These are phyloP conservation scores for Danio aesculapii DNA, from an alignment of 2,797 vertebrate genomes.

Conservation along the genomic window DNA sequence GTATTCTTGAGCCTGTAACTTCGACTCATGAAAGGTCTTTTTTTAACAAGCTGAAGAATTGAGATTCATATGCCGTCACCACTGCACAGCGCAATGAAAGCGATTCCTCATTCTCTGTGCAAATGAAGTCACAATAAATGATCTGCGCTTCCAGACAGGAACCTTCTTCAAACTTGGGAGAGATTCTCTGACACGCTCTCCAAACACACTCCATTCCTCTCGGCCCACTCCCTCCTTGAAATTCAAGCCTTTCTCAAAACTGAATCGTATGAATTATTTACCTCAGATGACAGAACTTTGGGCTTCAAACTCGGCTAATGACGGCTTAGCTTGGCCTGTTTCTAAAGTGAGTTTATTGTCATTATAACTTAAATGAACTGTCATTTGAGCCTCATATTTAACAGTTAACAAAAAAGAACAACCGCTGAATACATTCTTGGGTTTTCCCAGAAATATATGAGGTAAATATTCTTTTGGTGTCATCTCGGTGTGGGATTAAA, in stretches of 20 bases:
- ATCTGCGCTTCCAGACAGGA: constrained; percentile 43
- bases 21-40: constrained; percentile 21
- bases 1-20: constrained; percentile 13
- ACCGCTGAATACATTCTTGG: constrained; percentile 4
- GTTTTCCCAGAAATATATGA: constrained; percentile 6
- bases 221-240: constrained; percentile 55
- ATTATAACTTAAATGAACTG: constrained; percentile 20
- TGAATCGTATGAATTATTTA: constrained; percentile 58
- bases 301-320: constrained; percentile 42
- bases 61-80: constrained; percentile 27
- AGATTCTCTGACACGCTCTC: constrained; percentile 40
- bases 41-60: constrained; percentile 49
- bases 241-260: constrained; percentile 50
- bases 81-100: constrained; percentile 11
- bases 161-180: constrained; percentile 40
- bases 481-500: constrained; percentile 47
- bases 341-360: constrained; percentile 34
- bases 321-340: constrained; percentile 23
- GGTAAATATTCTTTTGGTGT: constrained; percentile 38
- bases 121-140: constrained; percentile 57
- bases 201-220: constrained; percentile 42
- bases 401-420: neutral
- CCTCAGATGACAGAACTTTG: constrained; percentile 36
- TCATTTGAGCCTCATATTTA: neutral
- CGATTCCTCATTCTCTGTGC: constrained; percentile 44